Evolutionary conservation across 2,888 invertebrate species (phyloP), one percentile per base, ranked within the genome.

Genomic region (Allygus modestus): DNA sequence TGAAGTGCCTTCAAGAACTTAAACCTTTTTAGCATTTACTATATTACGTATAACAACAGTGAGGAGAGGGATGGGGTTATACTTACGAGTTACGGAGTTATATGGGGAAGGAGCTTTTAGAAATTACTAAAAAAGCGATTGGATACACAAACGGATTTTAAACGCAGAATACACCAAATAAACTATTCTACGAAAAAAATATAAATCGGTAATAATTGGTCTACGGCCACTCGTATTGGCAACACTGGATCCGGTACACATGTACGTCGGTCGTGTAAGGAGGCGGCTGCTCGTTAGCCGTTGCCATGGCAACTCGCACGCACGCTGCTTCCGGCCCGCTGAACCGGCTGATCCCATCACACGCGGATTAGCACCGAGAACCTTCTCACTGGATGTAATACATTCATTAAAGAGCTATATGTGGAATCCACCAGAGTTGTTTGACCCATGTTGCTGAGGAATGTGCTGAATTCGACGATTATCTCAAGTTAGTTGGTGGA

Each of bases 281-380:
- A 20, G 54, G 54, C 54, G 54, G 23, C 54, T 28, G 65, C 65
- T 28, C 65, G 58, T 31, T 65, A 65, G 28, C 31, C 17, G 65
- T 65, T 65, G 12, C 65, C 65, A 65, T 65, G 31, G 31, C 65
- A 15, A 65, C 65, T 1, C 20, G 17, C 58, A 58, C 65, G 31
- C 65, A 65, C 65, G 31, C 46, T 28, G 65, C 17, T 65, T 65
- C 65, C 65, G 28, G 65, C 31, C 17, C 65, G 31, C n/a, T 31
- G 65, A 65, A 17, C 65, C 65, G 65, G 5, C 28, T 65, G 11
- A 65, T 65, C 65, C 20, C 28, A 65, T 65, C 65, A 65, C 12
- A 28, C 31, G 65, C 65, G 65, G 65, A 65, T 65, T 65, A 31
- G 28, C 65, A 4, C 15, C 58, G 1, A 23, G 65, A 17, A 4